phyloP scores from a whole-genome alignment of 2,888 invertebrate genomes.

The Octodonta nipae region DNA sequence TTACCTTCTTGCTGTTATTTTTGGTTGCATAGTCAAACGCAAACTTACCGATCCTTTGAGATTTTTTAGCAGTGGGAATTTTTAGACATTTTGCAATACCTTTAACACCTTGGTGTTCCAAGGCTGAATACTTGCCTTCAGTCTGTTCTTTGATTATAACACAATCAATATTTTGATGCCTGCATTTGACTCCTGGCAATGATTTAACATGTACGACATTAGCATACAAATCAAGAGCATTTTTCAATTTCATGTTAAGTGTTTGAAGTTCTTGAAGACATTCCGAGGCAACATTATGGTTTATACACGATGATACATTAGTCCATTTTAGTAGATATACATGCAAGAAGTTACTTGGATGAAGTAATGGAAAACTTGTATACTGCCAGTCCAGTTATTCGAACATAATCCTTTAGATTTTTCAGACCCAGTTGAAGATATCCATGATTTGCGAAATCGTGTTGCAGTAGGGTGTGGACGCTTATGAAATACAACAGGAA shows the following conservation, averaged over 20 bases:
- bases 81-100: slow-evolving; percentile 95
- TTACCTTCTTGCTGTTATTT: slow-evolving; percentile 87
- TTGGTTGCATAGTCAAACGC: slow-evolving; percentile 97
- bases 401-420: too few species aligned
- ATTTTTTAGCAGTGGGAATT: slow-evolving; percentile 86
- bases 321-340: too few species aligned
- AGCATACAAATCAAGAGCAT: slow-evolving; percentile 69
- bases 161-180: slow-evolving; percentile 84
- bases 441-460: too few species aligned
- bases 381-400: too few species aligned
- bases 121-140: slow-evolving; percentile 96
- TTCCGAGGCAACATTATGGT: too few species aligned
- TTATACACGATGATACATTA: too few species aligned
- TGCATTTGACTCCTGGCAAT: slow-evolving; percentile 68
- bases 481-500: too few species aligned
- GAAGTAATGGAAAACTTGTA: too few species aligned
- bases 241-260: slow-evolving; percentile 83
- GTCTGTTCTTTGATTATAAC: slow-evolving; percentile 96
- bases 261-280: slow-evolving; percentile 87
- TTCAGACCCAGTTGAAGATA: too few species aligned
- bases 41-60: slow-evolving; percentile 93
- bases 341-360: too few species aligned
- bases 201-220: slow-evolving; percentile 94
- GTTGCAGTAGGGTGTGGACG: too few species aligned
- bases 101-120: slow-evolving; percentile 83